A percentile compares a stretch with the other conserved stretches of the same genome.
These are phyloP conservation scores for Neoitamus cyanurus DNA, from an alignment of 2,888 invertebrate species.

Conservation along the genomic window DNA sequence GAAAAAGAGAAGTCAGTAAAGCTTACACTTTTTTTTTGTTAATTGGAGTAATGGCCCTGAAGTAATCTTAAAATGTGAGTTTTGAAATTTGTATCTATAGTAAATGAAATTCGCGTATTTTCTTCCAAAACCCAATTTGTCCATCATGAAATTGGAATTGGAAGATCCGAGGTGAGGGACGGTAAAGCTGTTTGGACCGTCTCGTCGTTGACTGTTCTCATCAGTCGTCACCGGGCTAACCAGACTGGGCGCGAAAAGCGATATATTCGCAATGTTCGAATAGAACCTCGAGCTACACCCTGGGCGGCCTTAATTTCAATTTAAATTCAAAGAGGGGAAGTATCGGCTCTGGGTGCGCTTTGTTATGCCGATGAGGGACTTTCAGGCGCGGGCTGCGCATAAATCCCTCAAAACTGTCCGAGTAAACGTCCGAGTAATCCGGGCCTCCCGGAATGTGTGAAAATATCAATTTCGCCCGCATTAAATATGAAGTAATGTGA, in stretches of 20 bases:
- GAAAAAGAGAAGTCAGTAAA: too few species aligned
- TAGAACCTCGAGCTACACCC: background rate
- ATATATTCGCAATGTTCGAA: background rate
- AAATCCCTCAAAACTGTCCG: slow-evolving; percentile 10
- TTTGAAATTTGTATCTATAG: too few species aligned
- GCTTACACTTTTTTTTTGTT: too few species aligned
- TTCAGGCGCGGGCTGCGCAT: background rate
- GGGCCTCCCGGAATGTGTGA: background rate
- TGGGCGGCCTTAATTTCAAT: background rate
- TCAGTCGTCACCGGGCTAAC: background rate
- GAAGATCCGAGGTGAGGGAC: too few species aligned
- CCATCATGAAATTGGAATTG: too few species aligned
- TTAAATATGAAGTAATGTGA: slow-evolving; percentile 33
- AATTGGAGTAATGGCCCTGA: too few species aligned
- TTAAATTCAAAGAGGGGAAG: slow-evolving; percentile 2
- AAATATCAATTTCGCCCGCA: slow-evolving; percentile 6
- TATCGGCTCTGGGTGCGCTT: background rate
- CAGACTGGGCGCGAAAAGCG: background rate
- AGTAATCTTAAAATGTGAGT: too few species aligned
- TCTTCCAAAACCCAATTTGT: too few species aligned
- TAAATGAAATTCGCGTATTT: too few species aligned
- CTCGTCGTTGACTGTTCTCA: too few species aligned
- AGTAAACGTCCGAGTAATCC: background rate
- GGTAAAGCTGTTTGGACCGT: too few species aligned
- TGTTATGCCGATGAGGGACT: background rate